A percentile compares a stretch with the other conserved stretches of the same genome.
Evolutionary conservation across 2,113 vertebrate genomes (phyloP).

Genomic region (Poeciliopsis retropinna): DNA sequence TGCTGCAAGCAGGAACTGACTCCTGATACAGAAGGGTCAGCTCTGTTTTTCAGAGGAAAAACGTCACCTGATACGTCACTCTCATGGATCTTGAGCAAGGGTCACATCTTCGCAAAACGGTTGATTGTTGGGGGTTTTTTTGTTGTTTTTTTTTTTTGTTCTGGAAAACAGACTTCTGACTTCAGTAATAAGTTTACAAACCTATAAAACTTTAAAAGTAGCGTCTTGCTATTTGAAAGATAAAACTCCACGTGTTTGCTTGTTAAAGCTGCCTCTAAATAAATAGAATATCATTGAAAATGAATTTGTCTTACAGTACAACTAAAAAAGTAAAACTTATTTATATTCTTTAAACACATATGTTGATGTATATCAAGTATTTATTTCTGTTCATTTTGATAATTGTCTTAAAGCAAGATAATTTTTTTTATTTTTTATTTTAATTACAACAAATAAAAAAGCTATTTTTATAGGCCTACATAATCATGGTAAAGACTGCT

Average conservation of each 20-base stretch:
- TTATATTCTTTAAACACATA: neutral
- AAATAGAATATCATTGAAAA: neutral
- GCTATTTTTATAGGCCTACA: no score
- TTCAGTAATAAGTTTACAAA: neutral
- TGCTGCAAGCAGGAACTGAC: slow-evolving; percentile 9
- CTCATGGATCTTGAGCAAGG: neutral
- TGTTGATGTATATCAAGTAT: no score
- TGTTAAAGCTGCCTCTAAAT: neutral
- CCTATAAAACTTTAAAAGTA: neutral
- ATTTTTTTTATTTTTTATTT: no score
- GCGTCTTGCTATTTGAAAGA: neutral
- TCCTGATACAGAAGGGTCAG: slow-evolving; percentile 24
- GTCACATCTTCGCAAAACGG: neutral
- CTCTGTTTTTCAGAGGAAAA: slow-evolving; percentile 5
- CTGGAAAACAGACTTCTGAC: neutral
- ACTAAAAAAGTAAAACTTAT: neutral
- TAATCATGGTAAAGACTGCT: no score
- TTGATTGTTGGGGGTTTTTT: neutral
- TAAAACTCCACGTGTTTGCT: neutral
- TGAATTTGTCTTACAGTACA: neutral
- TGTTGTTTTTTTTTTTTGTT: neutral
- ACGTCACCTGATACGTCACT: slow-evolving; percentile 19
- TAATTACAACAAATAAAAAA: no score
- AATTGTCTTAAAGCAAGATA: no score
- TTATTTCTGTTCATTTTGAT: no score